Percentiles rank a stretch among this genome's conserved stretches.
These are phyloP conservation scores for Otus scops DNA, from an alignment of 2,797 vertebrate species.

Conservation along the genomic window DNA sequence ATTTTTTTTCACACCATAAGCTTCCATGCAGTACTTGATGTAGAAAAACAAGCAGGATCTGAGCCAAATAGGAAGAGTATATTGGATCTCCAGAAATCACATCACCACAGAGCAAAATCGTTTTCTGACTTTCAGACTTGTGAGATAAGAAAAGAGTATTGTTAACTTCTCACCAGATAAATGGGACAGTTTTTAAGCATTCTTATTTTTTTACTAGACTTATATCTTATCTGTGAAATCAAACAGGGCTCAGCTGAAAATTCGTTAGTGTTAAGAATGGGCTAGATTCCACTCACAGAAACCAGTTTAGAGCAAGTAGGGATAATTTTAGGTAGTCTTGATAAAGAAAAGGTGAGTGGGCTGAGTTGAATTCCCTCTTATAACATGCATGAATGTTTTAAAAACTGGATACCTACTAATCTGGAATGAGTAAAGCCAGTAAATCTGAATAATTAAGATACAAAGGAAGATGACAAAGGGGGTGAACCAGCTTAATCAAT, in stretches of 20 bases:
- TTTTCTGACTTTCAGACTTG: background rate
- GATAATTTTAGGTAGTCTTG: background rate
- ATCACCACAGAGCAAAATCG: background rate
- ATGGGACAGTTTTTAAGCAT: background rate
- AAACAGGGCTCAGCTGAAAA: background rate
- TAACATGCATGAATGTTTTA: background rate
- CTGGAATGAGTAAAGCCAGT: background rate
- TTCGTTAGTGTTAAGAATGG: background rate
- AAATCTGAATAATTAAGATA: background rate
- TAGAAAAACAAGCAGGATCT: background rate
- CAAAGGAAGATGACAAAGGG: background rate
- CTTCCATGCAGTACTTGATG: conserved; percentile 26
- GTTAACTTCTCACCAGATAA: background rate
- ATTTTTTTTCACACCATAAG: background rate
- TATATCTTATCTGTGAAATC: background rate
- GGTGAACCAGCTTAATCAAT: background rate
- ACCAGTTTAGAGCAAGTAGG: background rate
- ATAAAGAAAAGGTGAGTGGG: background rate
- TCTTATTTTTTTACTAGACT: background rate
- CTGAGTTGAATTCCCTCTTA: background rate
- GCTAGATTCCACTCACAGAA: background rate
- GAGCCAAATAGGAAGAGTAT: background rate
- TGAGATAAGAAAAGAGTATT: background rate
- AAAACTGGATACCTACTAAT: background rate
- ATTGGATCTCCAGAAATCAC: background rate